Conservation (phyloP, 2,888 invertebrate species). For the Tipula confusa region DNA sequence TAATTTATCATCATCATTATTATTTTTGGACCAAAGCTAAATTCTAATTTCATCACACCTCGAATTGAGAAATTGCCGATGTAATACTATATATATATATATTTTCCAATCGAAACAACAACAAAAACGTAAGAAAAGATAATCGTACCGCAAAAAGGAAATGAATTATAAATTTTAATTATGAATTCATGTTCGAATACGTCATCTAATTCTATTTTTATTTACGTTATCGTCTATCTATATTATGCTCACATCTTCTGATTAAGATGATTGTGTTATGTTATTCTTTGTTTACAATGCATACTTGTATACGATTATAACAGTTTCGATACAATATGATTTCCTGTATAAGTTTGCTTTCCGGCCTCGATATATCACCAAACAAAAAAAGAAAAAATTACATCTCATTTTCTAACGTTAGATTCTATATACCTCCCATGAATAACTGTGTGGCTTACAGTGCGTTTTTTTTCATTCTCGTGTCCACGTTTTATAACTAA, state of each 20-base stretch:
- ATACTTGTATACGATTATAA: background rate
- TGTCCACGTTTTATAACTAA: background rate
- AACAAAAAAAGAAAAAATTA: background rate
- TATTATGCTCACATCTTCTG: background rate
- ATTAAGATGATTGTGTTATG: background rate
- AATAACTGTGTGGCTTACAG: background rate
- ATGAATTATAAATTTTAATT: background rate
- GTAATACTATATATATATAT: background rate
- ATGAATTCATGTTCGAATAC: background rate
- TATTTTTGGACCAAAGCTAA: background rate
- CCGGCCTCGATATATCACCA: background rate
- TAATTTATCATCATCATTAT: background rate
- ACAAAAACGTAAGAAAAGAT: too few species aligned
- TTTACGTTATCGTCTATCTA: background rate
- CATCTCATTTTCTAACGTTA: background rate
- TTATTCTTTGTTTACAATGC: background rate
- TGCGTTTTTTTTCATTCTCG: background rate
- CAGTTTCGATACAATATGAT: background rate
- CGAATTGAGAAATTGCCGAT: background rate
- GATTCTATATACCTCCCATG: background rate
- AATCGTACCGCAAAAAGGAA: too few species aligned
- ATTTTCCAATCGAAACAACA: background rate
- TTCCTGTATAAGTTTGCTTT: conserved; percentile 14
- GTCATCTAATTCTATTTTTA: background rate
- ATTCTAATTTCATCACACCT: background rate